Percentiles rank a stretch among this genome's conserved stretches.
Conservation (phyloP, 2,113 vertebrate genomes). For the Suncus etruscus region DNA sequence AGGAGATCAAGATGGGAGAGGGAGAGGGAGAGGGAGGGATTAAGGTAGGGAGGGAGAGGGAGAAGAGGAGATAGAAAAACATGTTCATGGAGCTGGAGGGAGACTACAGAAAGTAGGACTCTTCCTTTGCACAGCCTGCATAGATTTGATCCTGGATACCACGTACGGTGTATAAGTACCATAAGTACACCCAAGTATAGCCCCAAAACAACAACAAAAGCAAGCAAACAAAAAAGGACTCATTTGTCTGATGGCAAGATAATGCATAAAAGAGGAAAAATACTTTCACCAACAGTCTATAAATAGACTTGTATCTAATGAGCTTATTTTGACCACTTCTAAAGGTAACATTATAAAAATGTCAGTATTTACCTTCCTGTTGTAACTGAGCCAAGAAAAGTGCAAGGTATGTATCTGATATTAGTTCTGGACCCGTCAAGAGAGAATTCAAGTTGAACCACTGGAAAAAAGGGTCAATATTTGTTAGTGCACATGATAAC, state of each 20-base stretch:
- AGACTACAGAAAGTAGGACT: too few species aligned
- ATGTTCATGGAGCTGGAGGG: too few species aligned
- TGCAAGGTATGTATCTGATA: slow-evolving; percentile 99
- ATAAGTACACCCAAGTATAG: too few species aligned
- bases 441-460: slow-evolving; percentile 99
- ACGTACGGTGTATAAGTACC: too few species aligned
- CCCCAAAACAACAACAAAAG: neutral
- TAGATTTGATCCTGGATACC: too few species aligned
- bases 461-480: slow-evolving; percentile 86
- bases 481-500: slow-evolving; percentile 75
- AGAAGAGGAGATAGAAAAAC: too few species aligned
- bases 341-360: slow-evolving; percentile 73
- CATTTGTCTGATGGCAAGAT: neutral
- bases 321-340: slow-evolving; percentile 72
- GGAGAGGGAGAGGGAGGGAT: too few species aligned
- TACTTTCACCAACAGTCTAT: neutral
- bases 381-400: slow-evolving; percentile 99
- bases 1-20: too few species aligned
- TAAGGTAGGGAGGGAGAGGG: too few species aligned
- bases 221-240: neutral
- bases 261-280: neutral
- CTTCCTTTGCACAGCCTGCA: too few species aligned
- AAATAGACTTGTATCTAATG: neutral
- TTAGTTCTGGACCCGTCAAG: slow-evolving; percentile 98
- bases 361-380: slow-evolving; percentile 94